Conservation (phyloP, 2,113 vertebrate species). For the Carollia perspicillata region DNA sequence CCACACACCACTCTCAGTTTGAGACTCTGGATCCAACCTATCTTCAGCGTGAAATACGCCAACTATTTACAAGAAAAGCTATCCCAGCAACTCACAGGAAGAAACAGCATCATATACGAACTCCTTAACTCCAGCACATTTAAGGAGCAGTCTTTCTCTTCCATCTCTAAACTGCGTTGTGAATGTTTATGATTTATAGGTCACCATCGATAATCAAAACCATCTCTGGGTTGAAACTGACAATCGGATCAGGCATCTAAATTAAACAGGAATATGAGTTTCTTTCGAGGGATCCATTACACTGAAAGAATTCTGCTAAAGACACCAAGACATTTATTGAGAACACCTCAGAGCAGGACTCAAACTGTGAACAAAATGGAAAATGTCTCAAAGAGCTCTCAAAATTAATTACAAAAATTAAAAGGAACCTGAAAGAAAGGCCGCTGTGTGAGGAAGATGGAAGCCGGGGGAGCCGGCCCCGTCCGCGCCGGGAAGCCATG, state of each 20-base stretch:
- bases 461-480: neutral
- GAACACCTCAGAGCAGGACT: conserved; percentile 62
- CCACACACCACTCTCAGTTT: neutral
- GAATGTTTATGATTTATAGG: conserved; percentile 54
- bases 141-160: neutral
- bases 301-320: conserved; percentile 49
- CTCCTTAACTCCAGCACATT: neutral
- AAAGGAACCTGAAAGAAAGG: conserved; percentile 43
- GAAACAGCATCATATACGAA: neutral
- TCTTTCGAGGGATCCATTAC: conserved; percentile 50
- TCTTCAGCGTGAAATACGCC: neutral
- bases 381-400: conserved; percentile 68
- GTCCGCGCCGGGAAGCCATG: neutral
- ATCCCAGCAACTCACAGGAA: neutral
- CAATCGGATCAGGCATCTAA: conserved; percentile 68
- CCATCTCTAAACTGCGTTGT: neutral
- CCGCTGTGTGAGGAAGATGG: neutral
- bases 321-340: conserved; percentile 55
- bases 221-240: conserved; percentile 62
- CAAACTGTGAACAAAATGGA: conserved; percentile 75
- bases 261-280: conserved; percentile 50
- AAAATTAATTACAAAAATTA: conserved; percentile 72
- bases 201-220: conserved; percentile 58
- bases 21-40: neutral
- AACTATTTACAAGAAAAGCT: neutral